phyloP scores from a whole-genome alignment of 2,797 vertebrate species.

The Remorina albescens region DNA sequence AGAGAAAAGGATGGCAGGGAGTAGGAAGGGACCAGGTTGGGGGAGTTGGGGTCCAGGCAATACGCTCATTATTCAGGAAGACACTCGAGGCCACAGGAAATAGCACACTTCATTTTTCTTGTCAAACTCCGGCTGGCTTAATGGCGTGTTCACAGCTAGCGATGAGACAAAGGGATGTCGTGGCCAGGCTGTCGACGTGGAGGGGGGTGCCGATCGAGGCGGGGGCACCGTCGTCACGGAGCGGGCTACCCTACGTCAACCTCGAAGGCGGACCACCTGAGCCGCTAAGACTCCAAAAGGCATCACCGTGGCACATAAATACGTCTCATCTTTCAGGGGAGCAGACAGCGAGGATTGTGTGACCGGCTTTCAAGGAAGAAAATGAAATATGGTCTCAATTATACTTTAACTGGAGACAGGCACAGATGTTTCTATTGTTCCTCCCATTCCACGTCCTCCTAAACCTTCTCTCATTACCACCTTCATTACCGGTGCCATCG shows the following conservation, averaged over 20 bases:
- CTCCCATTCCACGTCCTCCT: constrained; percentile 60
- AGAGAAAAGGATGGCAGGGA: constrained; percentile 57
- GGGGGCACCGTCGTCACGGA: constrained; percentile 9
- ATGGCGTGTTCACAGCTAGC: constrained; percentile 79
- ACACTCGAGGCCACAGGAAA: constrained; percentile 84
- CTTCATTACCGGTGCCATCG: constrained; percentile 75
- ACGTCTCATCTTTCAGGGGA: constrained; percentile 44
- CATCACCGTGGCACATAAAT: constrained; percentile 48
- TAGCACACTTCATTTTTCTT: constrained; percentile 87
- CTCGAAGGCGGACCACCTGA: constrained; percentile 54
- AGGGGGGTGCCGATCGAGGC: constrained; percentile 52
- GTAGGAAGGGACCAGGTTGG: constrained; percentile 27
- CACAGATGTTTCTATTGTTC: constrained; percentile 78
- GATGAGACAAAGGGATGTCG: constrained; percentile 70
- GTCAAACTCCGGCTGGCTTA: constrained; percentile 81
- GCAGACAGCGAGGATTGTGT: constrained; percentile 21
- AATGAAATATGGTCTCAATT: constrained; percentile 74
- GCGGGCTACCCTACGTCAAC: constrained; percentile 25
- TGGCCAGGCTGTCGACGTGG: constrained; percentile 51
- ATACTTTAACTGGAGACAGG: constrained; percentile 55
- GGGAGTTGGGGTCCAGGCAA: constrained; percentile 58
- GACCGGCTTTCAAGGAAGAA: constrained; percentile 46
- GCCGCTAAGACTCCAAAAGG: constrained; percentile 32
- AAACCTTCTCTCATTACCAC: constrained; percentile 74
- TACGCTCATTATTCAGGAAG: constrained; percentile 86